phyloP scores from a whole-genome alignment of 1,140 invertebrate genomes.

The Tetramorium parvispinum region DNA sequence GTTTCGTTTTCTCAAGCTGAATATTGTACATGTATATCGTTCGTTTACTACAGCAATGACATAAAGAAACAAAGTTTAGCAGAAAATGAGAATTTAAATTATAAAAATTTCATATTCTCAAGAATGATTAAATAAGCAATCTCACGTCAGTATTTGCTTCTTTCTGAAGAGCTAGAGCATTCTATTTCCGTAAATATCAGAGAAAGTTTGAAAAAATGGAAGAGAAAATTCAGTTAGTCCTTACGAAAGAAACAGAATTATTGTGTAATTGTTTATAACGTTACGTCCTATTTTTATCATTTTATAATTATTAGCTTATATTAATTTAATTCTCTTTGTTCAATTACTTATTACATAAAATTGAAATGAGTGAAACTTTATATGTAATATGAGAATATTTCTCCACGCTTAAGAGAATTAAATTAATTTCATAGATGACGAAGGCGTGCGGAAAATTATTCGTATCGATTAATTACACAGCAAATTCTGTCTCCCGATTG shows the following conservation, averaged over 20 bases:
- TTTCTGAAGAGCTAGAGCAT: background rate
- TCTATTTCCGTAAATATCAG: background rate
- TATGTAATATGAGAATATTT: background rate
- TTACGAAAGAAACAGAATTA: background rate
- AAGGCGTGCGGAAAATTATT: slow-evolving; percentile 16
- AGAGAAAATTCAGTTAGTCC: background rate
- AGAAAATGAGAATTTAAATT: no score
- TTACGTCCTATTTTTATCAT: background rate
- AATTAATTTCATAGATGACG: slow-evolving; percentile 11
- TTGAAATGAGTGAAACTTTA: slow-evolving; percentile 7
- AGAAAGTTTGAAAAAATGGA: background rate
- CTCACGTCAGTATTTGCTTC: background rate
- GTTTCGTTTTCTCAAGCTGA: background rate
- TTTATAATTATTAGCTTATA: background rate
- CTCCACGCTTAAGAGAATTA: background rate
- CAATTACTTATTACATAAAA: background rate
- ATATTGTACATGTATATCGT: background rate
- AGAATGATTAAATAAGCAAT: no score
- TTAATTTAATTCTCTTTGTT: background rate
- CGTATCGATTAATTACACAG: slow-evolving; percentile 42
- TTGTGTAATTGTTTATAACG: background rate
- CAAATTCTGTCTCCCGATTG: slow-evolving; percentile 1
- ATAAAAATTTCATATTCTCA: no score
- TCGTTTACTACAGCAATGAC: no score
- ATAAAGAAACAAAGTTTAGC: no score